Conservation (phyloP, 2,113 vertebrate genomes). For the Cricetomys ansorgei region DNA sequence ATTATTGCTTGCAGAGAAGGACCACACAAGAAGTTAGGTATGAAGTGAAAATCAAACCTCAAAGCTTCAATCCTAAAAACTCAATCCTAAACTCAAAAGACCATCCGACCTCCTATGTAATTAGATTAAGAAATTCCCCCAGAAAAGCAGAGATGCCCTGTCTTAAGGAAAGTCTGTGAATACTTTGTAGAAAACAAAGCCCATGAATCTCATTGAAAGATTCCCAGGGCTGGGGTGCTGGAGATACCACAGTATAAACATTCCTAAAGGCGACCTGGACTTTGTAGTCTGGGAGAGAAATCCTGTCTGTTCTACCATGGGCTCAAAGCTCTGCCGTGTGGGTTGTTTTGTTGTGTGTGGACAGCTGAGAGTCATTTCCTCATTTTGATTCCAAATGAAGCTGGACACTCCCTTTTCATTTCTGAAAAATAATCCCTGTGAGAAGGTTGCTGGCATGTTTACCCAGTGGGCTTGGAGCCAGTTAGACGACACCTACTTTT, state of each 20-base stretch:
- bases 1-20: slow-evolving; percentile 38
- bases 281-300: background rate
- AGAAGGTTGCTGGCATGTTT: slow-evolving; percentile 73
- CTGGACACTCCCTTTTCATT: slow-evolving; percentile 74
- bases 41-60: slow-evolving; percentile 7
- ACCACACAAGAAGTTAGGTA: slow-evolving; percentile 68
- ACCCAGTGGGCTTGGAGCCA: slow-evolving; percentile 72
- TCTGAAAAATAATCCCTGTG: slow-evolving; percentile 70
- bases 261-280: background rate
- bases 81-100: slow-evolving; percentile 41
- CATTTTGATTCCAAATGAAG: slow-evolving; percentile 61
- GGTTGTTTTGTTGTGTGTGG: slow-evolving; percentile 56
- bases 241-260: background rate
- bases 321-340: background rate
- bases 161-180: slow-evolving; percentile 22
- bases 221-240: background rate
- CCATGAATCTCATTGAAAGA: background rate
- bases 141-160: background rate
- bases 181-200: background rate
- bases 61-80: slow-evolving; percentile 41
- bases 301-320: background rate
- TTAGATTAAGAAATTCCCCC: slow-evolving; percentile 37
- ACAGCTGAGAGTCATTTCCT: slow-evolving; percentile 82
- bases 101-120: background rate
- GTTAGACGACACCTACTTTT: slow-evolving; percentile 59